phyloP scores from a whole-genome alignment of 64 coral and sea anemone species.

The Montipora cactus region DNA sequence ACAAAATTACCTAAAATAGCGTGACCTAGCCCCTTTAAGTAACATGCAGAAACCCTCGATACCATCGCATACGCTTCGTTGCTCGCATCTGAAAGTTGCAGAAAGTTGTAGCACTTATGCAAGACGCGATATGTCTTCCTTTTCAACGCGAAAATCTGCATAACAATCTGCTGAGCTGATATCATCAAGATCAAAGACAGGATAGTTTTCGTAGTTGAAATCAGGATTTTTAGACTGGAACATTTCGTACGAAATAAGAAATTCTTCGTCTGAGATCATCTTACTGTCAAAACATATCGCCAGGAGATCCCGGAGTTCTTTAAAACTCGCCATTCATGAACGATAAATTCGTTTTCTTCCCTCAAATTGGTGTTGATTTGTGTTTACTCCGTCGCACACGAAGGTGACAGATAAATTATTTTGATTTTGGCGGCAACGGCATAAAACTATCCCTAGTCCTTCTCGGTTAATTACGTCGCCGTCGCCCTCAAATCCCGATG shows the following conservation, averaged over 20 bases:
- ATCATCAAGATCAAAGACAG: slow-evolving; percentile 17
- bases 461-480: too few species aligned
- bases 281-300: slow-evolving; percentile 15
- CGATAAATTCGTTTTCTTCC: slow-evolving; percentile 2
- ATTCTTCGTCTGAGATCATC: slow-evolving; percentile 53
- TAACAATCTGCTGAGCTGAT: background rate
- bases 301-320: background rate
- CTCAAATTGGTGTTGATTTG: slow-evolving; percentile 19
- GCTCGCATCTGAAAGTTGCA: background rate
- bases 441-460: too few species aligned
- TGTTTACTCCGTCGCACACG: background rate
- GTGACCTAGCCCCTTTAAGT: too few species aligned
- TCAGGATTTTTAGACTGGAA: slow-evolving; percentile 44
- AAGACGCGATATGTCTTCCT: background rate
- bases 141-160: slow-evolving; percentile 1
- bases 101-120: background rate
- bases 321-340: slow-evolving; percentile 23
- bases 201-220: slow-evolving; percentile 41
- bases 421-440: too few species aligned
- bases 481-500: too few species aligned
- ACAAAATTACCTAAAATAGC: too few species aligned
- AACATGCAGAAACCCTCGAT: too few species aligned
- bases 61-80: background rate
- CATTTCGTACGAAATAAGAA: slow-evolving; percentile 30
- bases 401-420: background rate